phyloP scores from a whole-genome alignment of 2,113 vertebrate species.

The Gallinago media region DNA sequence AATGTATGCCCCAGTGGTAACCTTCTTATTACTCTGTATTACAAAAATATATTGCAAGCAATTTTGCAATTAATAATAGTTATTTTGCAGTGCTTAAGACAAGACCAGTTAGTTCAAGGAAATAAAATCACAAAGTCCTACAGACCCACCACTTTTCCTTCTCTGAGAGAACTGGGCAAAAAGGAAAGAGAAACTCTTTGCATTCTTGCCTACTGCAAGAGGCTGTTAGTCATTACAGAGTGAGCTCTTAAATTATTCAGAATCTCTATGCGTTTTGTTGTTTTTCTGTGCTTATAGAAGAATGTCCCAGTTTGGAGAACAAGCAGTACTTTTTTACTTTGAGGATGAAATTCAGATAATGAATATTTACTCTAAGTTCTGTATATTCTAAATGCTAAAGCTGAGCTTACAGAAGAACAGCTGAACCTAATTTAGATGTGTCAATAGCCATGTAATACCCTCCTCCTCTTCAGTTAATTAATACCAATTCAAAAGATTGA shows the following conservation, averaged over 20 bases:
- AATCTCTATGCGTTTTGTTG: background rate
- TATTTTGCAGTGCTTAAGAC: background rate
- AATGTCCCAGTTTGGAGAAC: background rate
- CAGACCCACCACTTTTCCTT: background rate
- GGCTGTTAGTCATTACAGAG: conserved; percentile 35
- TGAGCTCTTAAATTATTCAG: background rate
- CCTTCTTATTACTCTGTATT: background rate
- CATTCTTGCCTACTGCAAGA: background rate
- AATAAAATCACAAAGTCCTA: background rate
- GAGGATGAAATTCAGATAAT: background rate
- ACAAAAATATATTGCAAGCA: background rate
- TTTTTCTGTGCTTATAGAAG: background rate
- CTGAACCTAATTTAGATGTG: conserved; percentile 26
- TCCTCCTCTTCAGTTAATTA: conserved; percentile 34
- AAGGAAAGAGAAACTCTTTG: background rate
- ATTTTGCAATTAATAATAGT: background rate
- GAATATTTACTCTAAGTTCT: background rate
- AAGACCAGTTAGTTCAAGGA: background rate
- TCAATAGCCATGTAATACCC: background rate
- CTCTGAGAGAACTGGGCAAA: background rate
- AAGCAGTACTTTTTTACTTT: conserved; percentile 22
- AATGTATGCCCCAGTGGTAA: accelerated
- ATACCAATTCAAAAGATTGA: conserved; percentile 5
- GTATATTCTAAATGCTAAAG: background rate
- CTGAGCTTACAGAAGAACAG: conserved; percentile 14